Evolutionary conservation across 2,888 invertebrate species (phyloP), one percentile per base, ranked within the genome.

Genomic region (Pantelozetes paolii): DNA sequence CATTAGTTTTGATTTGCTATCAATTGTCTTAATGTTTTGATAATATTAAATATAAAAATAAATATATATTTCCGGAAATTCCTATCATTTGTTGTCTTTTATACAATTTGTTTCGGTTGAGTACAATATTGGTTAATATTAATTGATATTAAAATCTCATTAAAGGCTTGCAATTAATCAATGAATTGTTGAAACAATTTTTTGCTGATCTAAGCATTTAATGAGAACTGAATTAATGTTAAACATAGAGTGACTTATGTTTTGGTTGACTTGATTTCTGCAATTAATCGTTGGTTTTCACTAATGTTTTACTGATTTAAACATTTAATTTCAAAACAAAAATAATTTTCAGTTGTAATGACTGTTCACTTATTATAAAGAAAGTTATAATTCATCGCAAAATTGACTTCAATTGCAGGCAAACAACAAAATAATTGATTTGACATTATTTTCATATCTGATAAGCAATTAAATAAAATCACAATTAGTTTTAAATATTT

Each of bases 131-230:
- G 48, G 6, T 8, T 36, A 36, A 5, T 36, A 36, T 36, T 36
- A 36, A 36, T 8, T 11, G 15, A 54, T 20, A 54, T 54, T 54
- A 54, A 54, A 54, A 54, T 54, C 54, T 20, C 54, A 54, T 54
- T 54, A 54, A 20, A 54, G 8, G 11, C 8, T 20, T 23, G 23
- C 54, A 54, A 3, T 54, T 54, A 54, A 54, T 54, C 54, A 54
- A 2, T 2, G 23, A 54, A 23, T 23, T 20, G 23, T 54, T 26
- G 20, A 20, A 54, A 20, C n/a, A 1, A 20, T 54, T 54, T 54
- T 54, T 20, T 54, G 54, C 23, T 20, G n/a, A 54, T 18, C 13
- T 20, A 23, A 54, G 54, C 54, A 54, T 54, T 54, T 54, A 54
- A 54, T 54, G 20, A 54, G 54, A 9, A n/a, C n/a, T 15, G 20